Evolutionary conservation across 2,888 invertebrate genomes (phyloP), one percentile per base, ranked within the genome.

Genomic region (Drosophila antonietae): DNA sequence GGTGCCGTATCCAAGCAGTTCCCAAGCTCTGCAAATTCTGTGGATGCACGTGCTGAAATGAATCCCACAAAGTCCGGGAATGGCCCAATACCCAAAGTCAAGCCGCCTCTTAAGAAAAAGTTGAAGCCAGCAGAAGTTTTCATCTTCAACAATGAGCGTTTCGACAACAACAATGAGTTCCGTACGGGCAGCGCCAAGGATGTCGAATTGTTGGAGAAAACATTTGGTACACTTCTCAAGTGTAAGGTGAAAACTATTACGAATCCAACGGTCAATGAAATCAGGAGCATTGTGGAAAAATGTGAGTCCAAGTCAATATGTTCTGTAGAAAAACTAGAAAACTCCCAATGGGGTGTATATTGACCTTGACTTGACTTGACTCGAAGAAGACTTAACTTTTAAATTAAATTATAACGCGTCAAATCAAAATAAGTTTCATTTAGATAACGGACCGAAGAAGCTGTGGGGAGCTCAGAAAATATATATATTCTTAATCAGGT

Each of bases 71-170:
- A 4, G 18, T 12, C 8, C 3, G 33, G 33, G 8, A 20, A 8
- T 20, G 35, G 18, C 3, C 4, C 33, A 33, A 35, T 51, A 51
- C 57, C 73, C 23, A 56, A 28, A 9, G n/a, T 12, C 1, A 59
- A 31, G 8, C 7, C 49, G 14, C 10, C 10, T n/a, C 46, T 2
- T 31, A 80, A 77, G 62, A 69, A 67, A 14, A 90, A 89, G 28
- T 73, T 84, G 1, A 88, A 90, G 44, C 90, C 93, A 1, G 93
- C 92, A 3, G 76, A 84, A 23, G 91, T 88, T 5, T 84, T 90
- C 23, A 91, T 93, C 56, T 91, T 93, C 51, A 92, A 93, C 64
- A 90, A 92, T 33, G 92, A 91, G 53, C 77, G 83, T 10, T 92
- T 93, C 58, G 91, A 92, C 53, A 85, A 79, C 68, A 68, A 80